These are phyloP conservation scores for Zeugodacus cucurbitae DNA, from an alignment of 1,140 invertebrate genomes.

Conservation along the genomic window DNA sequence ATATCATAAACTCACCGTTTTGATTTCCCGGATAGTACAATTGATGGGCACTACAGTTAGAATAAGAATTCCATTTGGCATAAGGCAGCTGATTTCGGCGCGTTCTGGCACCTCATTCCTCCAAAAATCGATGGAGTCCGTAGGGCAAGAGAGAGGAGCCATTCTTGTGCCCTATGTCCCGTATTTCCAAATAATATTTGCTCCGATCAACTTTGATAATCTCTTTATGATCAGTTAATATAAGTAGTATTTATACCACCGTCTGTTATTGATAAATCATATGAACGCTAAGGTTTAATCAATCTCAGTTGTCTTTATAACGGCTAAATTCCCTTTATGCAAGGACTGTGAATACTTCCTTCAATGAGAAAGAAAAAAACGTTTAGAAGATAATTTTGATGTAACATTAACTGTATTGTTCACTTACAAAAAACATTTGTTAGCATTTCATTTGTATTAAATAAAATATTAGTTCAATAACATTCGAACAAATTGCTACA, in stretches of 20 bases:
- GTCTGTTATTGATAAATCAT: no score
- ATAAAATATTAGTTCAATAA: background rate
- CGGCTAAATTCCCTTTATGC: no score
- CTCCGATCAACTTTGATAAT: no score
- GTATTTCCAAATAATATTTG: no score
- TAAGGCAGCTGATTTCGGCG: slow-evolving; percentile 81
- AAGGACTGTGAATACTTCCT: no score
- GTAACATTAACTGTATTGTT: background rate
- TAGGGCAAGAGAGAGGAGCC: slow-evolving; percentile 43
- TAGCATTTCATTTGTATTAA: background rate
- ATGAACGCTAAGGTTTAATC: no score
- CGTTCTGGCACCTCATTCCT: slow-evolving; percentile 61
- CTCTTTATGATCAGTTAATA: no score
- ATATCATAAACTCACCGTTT: slow-evolving; percentile 80
- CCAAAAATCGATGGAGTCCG: slow-evolving; percentile 57
- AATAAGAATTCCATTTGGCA: slow-evolving; percentile 87
- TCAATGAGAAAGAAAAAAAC: no score
- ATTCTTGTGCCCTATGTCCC: slow-evolving; percentile 17
- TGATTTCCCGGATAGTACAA: slow-evolving; percentile 83
- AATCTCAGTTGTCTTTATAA: no score
- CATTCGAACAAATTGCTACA: background rate
- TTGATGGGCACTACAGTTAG: slow-evolving; percentile 76
- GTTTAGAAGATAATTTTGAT: no score
- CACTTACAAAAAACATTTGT: background rate
- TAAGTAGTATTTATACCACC: no score